Conservation (phyloP, 2,113 vertebrate species). For the Oostethus manadensis region DNA sequence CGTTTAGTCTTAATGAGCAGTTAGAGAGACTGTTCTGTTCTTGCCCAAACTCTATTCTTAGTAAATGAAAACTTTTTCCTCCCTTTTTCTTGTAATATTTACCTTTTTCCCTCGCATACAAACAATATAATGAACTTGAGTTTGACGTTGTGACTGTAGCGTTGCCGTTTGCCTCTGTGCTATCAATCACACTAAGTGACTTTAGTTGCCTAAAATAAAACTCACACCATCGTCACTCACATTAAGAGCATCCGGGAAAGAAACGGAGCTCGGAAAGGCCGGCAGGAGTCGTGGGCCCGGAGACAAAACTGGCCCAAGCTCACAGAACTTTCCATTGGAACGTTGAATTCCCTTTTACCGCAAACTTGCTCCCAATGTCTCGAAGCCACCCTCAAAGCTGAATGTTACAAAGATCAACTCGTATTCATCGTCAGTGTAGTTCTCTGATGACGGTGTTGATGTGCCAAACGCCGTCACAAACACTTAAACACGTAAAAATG, state of each 20-base stretch:
- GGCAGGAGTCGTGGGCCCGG: constrained; percentile 15
- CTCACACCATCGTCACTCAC: constrained; percentile 10
- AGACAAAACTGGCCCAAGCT: background rate
- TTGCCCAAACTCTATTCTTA: too few relatives aligned
- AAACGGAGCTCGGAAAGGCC: constrained; percentile 23
- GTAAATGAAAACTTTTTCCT: too few relatives aligned
- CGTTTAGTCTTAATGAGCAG: background rate
- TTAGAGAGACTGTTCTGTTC: background rate
- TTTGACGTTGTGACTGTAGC: too few relatives aligned
- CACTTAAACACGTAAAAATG: too few relatives aligned
- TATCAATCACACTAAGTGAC: background rate
- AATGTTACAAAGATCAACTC: too few relatives aligned
- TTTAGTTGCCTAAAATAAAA: constrained; percentile 5
- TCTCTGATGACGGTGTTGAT: too few relatives aligned
- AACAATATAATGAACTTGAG: too few relatives aligned
- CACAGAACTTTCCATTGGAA: background rate
- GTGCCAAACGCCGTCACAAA: too few relatives aligned
- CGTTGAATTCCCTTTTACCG: background rate
- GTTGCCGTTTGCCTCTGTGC: background rate
- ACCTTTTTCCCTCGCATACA: too few relatives aligned
- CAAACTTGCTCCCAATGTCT: background rate
- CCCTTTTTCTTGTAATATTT: too few relatives aligned
- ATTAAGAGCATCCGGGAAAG: constrained; percentile 16
- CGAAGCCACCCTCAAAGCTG: too few relatives aligned
- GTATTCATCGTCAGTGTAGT: too few relatives aligned